phyloP scores from a whole-genome alignment of 2,113 vertebrate genomes.

The Dicentrarchus labrax region DNA sequence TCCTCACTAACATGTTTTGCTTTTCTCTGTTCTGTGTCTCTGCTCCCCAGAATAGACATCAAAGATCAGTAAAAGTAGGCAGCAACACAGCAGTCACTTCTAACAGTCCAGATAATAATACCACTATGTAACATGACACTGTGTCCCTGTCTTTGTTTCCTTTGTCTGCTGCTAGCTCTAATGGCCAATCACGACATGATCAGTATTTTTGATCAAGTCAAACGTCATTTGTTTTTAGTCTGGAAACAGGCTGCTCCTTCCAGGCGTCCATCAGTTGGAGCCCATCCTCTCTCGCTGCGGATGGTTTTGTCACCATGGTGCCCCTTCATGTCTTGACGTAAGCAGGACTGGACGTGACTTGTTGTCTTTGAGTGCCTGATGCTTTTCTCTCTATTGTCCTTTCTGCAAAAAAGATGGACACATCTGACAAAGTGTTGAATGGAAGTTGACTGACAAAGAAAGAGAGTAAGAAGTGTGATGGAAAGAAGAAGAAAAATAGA shows the following conservation, averaged over 20 bases:
- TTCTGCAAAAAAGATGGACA: slow-evolving; percentile 20
- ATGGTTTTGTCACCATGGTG: slow-evolving; percentile 76
- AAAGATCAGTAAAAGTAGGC: slow-evolving; percentile 49
- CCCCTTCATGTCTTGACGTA: slow-evolving; percentile 70
- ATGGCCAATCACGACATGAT: slow-evolving; percentile 33
- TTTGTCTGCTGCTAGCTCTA: slow-evolving; percentile 49
- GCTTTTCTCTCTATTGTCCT: slow-evolving; percentile 17
- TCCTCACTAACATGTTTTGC: neutral
- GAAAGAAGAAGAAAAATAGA: slow-evolving; percentile 42
- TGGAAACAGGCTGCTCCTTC: slow-evolving; percentile 27
- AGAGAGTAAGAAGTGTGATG: neutral
- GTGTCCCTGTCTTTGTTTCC: slow-evolving; percentile 47
- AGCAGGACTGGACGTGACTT: slow-evolving; percentile 58
- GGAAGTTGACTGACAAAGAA: neutral
- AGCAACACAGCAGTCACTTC: slow-evolving; percentile 32
- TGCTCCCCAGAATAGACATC: slow-evolving; percentile 43
- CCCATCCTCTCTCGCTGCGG: slow-evolving; percentile 48
- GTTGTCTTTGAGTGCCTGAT: slow-evolving; percentile 52
- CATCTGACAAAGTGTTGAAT: slow-evolving; percentile 19
- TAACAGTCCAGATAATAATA: slow-evolving; percentile 55
- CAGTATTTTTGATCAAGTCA: slow-evolving; percentile 42
- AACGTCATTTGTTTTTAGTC: slow-evolving; percentile 37
- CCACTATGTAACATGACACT: slow-evolving; percentile 11
- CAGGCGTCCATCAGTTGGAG: slow-evolving; percentile 20
- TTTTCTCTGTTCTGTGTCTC: slow-evolving; percentile 15